Evolutionary conservation across 2,888 invertebrate genomes (phyloP).

Genomic region (Sarcophaga rosellei): DNA sequence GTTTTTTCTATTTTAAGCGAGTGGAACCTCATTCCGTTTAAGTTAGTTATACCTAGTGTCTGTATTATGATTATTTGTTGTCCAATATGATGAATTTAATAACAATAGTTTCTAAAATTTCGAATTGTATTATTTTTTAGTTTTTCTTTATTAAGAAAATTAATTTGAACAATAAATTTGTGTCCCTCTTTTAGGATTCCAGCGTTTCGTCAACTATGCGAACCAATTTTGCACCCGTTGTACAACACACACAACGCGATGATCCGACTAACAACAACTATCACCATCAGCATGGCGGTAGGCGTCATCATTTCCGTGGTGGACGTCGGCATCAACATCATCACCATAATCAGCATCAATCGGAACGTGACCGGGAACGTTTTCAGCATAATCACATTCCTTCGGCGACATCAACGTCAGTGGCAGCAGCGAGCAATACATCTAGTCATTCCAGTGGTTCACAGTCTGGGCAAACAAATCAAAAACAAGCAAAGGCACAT

Average conservation of each 20-base stretch:
- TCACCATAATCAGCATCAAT: conserved; percentile 75
- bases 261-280: conserved; percentile 79
- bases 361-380: conserved; percentile 72
- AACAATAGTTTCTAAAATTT: no score
- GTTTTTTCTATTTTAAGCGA: no score
- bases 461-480: conserved; percentile 67
- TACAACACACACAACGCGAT: conserved; percentile 76
- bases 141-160: not conserved
- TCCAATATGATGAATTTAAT: no score
- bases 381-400: conserved; percentile 71
- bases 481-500: conserved; percentile 78
- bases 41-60: no score
- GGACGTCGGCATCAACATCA: conserved; percentile 76
- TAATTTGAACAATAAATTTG: not conserved
- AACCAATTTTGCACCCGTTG: conserved; percentile 75
- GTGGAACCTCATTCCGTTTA: no score
- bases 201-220: conserved; percentile 53
- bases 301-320: conserved; percentile 74
- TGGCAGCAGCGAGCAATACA: conserved; percentile 42
- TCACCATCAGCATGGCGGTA: conserved; percentile 75
- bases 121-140: no score
- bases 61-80: no score
- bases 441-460: conserved; percentile 68
- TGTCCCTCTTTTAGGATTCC: conserved; percentile 52
- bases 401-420: conserved; percentile 45